Percentiles rank a stretch among this genome's conserved stretches.
phyloP scores from a whole-genome alignment of 1,140 invertebrate species.

The Drosophila arizonae region DNA sequence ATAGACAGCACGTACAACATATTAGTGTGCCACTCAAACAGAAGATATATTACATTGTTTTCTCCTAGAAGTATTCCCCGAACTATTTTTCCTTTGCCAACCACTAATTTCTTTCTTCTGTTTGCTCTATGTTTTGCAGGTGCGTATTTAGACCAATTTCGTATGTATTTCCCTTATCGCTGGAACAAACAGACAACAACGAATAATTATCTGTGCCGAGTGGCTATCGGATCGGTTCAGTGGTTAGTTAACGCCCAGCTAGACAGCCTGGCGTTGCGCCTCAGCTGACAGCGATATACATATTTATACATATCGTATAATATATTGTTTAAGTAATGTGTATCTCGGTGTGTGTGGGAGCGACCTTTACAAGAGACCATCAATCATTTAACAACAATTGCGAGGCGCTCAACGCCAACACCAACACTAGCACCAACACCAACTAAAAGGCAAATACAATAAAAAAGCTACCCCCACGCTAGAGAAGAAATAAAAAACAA shows the following conservation, averaged over 20 bases:
- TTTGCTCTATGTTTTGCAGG: conserved; percentile 58
- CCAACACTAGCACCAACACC: conserved; percentile 11
- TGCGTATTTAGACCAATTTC: conserved; percentile 45
- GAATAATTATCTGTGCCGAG: conserved; percentile 37
- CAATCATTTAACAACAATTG: conserved; percentile 74
- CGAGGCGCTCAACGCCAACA: conserved; percentile 63
- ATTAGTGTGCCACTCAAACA: no score
- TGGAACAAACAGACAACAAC: conserved; percentile 25
- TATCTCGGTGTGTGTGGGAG: conserved; percentile 38
- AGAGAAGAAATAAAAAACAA: conserved; percentile 35
- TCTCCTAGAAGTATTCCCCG: not conserved
- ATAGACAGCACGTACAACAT: no score
- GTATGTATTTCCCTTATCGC: conserved; percentile 34
- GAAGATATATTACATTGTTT: not conserved
- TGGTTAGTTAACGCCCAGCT: conserved; percentile 39
- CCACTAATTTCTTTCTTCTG: conserved; percentile 53
- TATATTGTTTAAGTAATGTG: conserved; percentile 61
- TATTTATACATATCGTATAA: conserved; percentile 43
- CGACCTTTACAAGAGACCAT: conserved; percentile 59
- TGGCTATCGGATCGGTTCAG: conserved; percentile 11
- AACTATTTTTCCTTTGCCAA: not conserved
- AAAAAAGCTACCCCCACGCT: conserved; percentile 47
- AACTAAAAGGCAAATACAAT: conserved; percentile 34
- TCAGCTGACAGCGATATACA: conserved; percentile 9
- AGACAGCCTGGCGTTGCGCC: conserved; percentile 59